Percentiles rank a stretch among this genome's conserved stretches.
Evolutionary conservation across 2,113 vertebrate species (phyloP).

Genomic region (Serinus canaria): DNA sequence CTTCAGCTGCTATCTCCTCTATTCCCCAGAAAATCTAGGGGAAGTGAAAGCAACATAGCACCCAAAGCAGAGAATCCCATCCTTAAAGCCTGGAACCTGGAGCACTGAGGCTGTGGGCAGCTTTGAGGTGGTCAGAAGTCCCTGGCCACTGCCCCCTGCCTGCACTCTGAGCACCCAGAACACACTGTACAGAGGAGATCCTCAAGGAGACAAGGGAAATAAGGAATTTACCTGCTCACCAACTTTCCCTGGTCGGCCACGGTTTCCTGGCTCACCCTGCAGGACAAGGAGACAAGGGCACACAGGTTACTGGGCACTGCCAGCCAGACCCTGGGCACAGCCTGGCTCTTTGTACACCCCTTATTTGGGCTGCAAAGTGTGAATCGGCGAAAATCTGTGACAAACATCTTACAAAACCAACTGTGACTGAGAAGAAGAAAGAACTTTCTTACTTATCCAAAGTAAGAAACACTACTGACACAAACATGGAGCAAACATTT

Average conservation of each 20-base stretch:
- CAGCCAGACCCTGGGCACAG: neutral
- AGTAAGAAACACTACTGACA: neutral
- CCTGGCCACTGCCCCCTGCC: neutral
- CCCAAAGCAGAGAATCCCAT: neutral
- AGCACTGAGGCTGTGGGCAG: neutral
- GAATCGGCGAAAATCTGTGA: neutral
- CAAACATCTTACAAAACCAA: neutral
- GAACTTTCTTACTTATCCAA: neutral
- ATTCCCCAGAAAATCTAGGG: neutral
- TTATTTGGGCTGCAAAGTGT: neutral
- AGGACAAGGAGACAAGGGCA: conserved; percentile 1
- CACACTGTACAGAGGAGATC: neutral
- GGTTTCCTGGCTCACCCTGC: conserved; percentile 88
- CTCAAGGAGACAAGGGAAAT: neutral
- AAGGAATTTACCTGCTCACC: conserved; percentile 86
- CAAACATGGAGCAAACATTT: neutral
- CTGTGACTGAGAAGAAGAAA: neutral
- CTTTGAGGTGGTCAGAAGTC: neutral
- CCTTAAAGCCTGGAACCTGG: neutral
- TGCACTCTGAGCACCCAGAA: neutral
- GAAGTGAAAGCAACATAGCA: neutral
- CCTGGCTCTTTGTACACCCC: rapidly evolving
- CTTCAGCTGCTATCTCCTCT: neutral
- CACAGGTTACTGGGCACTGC: neutral
- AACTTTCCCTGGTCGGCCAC: conserved; percentile 83